These are phyloP conservation scores for zebrafish (Danio rerio) DNA, from an alignment of 2,113 vertebrate genomes.

Conservation along the genomic window GRCz12tu NC_133189.1:2132501-2133000, in stretches of 20 bases:
- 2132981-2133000: background rate
- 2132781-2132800: background rate
- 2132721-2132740: too few species aligned
- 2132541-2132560: too few species aligned
- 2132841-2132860: slow-evolving; percentile 2
- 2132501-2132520: too few species aligned
- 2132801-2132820: background rate
- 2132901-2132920: slow-evolving; percentile 23
- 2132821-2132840: background rate
- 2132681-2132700: background rate
- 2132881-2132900: slow-evolving; percentile 13
- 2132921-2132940: slow-evolving; percentile 6
- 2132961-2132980: background rate
- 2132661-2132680: background rate
- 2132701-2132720: background rate
- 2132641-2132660: background rate
- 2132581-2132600: too few species aligned
- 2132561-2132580: too few species aligned
- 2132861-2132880: slow-evolving; percentile 15
- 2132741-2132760: too few species aligned
- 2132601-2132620: too few species aligned
- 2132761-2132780: background rate
- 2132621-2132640: too few species aligned
- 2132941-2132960: background rate
- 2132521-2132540: too few species aligned